Evolutionary conservation across 2,797 vertebrate genomes (phyloP), one percentile per base, ranked within the genome.

Genomic region (Silurus lanzhouensis): DNA sequence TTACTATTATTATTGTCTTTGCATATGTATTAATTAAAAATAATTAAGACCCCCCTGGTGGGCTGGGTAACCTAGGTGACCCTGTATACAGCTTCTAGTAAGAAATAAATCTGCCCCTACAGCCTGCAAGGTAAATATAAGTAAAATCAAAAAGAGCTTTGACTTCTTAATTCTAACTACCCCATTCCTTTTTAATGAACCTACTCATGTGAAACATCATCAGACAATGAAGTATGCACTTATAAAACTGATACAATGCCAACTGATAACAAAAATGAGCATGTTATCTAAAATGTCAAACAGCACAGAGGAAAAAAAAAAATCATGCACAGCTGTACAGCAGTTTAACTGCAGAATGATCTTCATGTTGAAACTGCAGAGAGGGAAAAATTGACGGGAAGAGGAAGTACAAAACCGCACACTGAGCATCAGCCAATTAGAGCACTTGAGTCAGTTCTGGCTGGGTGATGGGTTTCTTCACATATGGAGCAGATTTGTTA

Each of bases 391-490:
- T 19, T 1, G 25, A 60, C 27, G 19, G 55, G 75, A 77, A 60
- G 57, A 4, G 17, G 25, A 78, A 61, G 31, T 17, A 63, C 31
- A 79, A 79, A 63, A 63, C 77, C 19, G 8, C 57, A 61, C 57
- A 61, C 57, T 44, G 31, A 7, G 31, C 20, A 63, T 46, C 77
- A 46, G 31, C 58, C 77, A 46, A 79, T 63, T 79, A 79, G 31
- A 46, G 31, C 58, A 46, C 6, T 61, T 46, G 17, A 79, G 57
- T 44, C 77, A 63, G 77, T n/a, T 79, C 77, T 63, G 58, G 6
- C 31, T 46, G 77, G 58, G 44, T 63, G 77, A 79, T 44, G 19
- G 58, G 27, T 79, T 63, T 46, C 58, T 63, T 79, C 57, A n/a
- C 31, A 46, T 63, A 61, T 44, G 13, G 31, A 78, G 76, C 31